Evolutionary conservation across 2,888 invertebrate genomes (phyloP), one percentile per base, ranked within the genome.

Genomic region (Cylindroiulus punctatus): DNA sequence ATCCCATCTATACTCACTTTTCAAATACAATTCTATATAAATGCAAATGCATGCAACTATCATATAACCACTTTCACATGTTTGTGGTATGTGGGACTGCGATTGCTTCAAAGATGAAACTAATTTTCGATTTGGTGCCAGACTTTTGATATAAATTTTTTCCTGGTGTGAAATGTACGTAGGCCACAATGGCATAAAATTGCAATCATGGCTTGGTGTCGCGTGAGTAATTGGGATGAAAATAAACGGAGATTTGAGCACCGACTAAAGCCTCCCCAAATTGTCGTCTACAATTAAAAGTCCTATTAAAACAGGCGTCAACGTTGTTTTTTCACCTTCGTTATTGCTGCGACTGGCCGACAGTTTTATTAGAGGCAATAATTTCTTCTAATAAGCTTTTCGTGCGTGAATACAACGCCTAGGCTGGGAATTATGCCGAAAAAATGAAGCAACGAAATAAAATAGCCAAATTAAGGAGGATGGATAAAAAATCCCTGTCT

Each of bases 251-350:
- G 57, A 57, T 57, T 57, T 57, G 57, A 57, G 57, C n/a, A 57
- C 5, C 57, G 4, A 57, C 5, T 57, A 57, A 57, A 57, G 57
- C 57, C 57, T 57, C n/a, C 57, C 57, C 57, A 57, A 57, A 57
- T 57, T 57, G 57, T 57, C 57, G 57, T 57, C 57, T 57, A 57
- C 57, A 57, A 57, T 57, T 57, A 57, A 57, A 57, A 57, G n/a
- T 57, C n/a, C 57, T 57, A 57, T 57, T 57, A 57, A 57, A 57
- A 57, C 57, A 57, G 57, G 57, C 57, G 57, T 57, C 57, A 57
- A 57, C 57, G 57, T 57, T n/a, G 57, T 57, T 57, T 57, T 57
- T 57, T 57, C 17, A 57, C 57, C 22, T 57, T 57, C 57, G 22
- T 57, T 57, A 57, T 57, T 52, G 19, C 22, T 57, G 57, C 57